Conservation (phyloP, 1,140 invertebrate species). For the Dufourea novaeangliae region DNA sequence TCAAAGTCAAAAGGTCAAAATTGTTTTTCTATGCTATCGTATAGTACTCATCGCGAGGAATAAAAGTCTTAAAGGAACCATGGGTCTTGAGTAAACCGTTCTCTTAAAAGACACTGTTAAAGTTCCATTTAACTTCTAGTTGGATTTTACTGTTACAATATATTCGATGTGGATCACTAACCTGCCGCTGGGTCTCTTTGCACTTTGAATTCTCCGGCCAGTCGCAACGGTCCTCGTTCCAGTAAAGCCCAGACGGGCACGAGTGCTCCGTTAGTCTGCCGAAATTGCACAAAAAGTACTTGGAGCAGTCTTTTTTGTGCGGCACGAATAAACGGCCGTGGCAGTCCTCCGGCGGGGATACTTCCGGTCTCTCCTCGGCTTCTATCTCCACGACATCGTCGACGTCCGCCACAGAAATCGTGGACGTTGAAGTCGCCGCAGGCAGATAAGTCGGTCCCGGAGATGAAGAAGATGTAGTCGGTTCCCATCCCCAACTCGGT, state of each 20-base stretch:
- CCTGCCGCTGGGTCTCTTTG: slow-evolving; percentile 46
- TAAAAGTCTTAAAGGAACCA: too few species aligned
- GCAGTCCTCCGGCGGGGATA: slow-evolving; percentile 79
- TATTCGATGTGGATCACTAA: neutral
- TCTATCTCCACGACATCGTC: slow-evolving; percentile 73
- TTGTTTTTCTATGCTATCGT: too few species aligned
- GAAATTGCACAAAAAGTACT: slow-evolving; percentile 91
- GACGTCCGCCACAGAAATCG: slow-evolving; percentile 30
- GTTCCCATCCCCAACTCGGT: slow-evolving; percentile 43
- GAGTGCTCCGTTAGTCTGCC: slow-evolving; percentile 85
- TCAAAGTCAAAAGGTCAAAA: too few species aligned
- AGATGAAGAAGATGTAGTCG: slow-evolving; percentile 52
- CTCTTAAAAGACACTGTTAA: too few species aligned
- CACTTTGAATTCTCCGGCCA: slow-evolving; percentile 88
- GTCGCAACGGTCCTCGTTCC: slow-evolving; percentile 91
- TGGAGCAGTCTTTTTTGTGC: slow-evolving; percentile 87
- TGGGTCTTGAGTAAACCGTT: too few species aligned
- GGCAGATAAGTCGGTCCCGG: slow-evolving; percentile 55
- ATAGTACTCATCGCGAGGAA: too few species aligned
- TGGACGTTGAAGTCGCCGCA: slow-evolving; percentile 18
- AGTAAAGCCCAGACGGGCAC: slow-evolving; percentile 88
- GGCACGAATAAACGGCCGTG: slow-evolving; percentile 83
- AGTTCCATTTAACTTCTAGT: too few species aligned
- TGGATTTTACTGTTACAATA: too few species aligned
- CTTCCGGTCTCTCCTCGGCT: slow-evolving; percentile 52